Conservation (phyloP, 2,113 vertebrate genomes). For the Hystrix cristata region DNA sequence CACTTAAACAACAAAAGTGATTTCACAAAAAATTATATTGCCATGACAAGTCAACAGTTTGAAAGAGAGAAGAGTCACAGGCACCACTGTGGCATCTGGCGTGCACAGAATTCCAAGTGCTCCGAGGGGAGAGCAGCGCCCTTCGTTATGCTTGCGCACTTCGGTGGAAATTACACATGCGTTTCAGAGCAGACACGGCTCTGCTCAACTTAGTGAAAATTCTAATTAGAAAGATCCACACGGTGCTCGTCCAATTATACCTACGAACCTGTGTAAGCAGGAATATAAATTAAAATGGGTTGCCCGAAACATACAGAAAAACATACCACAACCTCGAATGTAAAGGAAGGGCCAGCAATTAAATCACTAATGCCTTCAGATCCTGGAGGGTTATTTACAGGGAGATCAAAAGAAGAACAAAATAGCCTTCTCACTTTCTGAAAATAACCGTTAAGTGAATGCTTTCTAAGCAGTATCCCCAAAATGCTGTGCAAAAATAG, state of each 20-base stretch:
- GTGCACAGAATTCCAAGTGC: conserved; percentile 12
- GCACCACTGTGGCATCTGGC: conserved; percentile 62
- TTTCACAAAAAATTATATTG: conserved; percentile 67
- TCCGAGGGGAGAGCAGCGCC: conserved; percentile 15
- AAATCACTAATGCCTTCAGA: conserved; percentile 26
- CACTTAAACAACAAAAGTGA: conserved; percentile 73
- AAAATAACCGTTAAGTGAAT: not conserved
- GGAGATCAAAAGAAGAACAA: conserved; percentile 34
- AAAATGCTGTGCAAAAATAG: conserved; percentile 30
- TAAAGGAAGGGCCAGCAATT: not conserved
- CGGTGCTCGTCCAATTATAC: conserved; percentile 65
- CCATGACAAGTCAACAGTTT: conserved; percentile 67
- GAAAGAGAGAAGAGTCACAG: conserved; percentile 36
- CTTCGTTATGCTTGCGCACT: conserved; percentile 22
- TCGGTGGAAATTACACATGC: conserved; percentile 66
- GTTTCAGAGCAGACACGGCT: conserved; percentile 19
- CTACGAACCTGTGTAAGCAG: conserved; percentile 36
- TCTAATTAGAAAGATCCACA: conserved; percentile 70
- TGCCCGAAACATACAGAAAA: conserved; percentile 12
- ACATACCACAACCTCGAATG: not conserved
- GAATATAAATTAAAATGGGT: conserved; percentile 45
- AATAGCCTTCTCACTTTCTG: not conserved
- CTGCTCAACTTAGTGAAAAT: conserved; percentile 47
- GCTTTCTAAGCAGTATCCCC: not conserved
- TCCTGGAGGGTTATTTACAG: conserved; percentile 42